phyloP scores from a whole-genome alignment of 2,888 invertebrate species.

The Meiosimyza platycephala region DNA sequence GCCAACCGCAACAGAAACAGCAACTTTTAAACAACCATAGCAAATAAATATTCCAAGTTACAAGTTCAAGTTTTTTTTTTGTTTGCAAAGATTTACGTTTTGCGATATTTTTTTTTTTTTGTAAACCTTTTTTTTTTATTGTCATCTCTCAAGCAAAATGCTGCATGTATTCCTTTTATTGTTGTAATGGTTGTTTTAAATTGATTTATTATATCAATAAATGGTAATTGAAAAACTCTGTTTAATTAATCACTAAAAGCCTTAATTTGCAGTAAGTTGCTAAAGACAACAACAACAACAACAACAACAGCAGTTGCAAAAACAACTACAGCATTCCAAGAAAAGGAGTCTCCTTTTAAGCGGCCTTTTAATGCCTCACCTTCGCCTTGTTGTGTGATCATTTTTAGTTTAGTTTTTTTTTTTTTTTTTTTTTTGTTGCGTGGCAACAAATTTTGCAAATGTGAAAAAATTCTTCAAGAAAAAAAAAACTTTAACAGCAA shows the following conservation, averaged over 20 bases:
- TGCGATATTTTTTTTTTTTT: not conserved
- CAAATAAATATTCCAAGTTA: not conserved
- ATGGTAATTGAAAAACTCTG: constrained; percentile 59
- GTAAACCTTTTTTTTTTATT: not conserved
- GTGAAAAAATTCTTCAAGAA: too few species aligned
- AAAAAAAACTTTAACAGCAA: too few species aligned
- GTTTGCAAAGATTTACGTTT: not conserved
- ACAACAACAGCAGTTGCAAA: too few species aligned
- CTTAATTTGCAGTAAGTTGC: constrained; percentile 33
- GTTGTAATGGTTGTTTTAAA: constrained; percentile 41
- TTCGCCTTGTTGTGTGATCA: too few species aligned
- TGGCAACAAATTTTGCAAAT: too few species aligned
- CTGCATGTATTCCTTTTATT: not conserved
- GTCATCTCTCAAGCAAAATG: not conserved
- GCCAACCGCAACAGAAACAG: not conserved
- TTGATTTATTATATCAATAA: constrained; percentile 59
- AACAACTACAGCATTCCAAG: too few species aligned
- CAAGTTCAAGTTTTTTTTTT: constrained; percentile 19
- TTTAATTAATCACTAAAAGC: constrained; percentile 56
- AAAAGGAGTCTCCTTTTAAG: too few species aligned
- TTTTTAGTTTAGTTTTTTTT: too few species aligned
- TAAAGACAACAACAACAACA: too few species aligned
- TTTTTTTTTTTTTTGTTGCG: too few species aligned
- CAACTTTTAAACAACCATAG: not conserved
- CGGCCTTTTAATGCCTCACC: too few species aligned